Evolutionary conservation across 2,888 invertebrate species (phyloP).

Genomic region (Eurytoma californica): DNA sequence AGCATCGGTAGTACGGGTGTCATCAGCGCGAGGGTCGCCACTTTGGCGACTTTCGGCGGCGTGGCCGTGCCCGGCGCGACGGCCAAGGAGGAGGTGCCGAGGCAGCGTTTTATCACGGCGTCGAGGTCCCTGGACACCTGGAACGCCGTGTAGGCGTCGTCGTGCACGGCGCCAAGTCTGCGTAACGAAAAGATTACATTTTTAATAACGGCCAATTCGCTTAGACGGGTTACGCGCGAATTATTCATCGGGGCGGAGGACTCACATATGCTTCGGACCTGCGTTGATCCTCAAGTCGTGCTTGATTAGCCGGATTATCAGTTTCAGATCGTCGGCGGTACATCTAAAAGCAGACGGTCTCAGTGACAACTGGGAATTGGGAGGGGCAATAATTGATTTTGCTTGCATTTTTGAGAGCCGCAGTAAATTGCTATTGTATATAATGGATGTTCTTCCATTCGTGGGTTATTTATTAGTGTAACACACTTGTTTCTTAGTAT

Average conservation of each 20-base stretch:
- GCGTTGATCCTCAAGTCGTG: conserved; percentile 95
- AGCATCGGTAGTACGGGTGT: conserved; percentile 96
- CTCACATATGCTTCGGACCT: conserved; percentile 91
- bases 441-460: no score
- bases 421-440: no score
- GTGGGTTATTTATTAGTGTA: no score
- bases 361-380: no score
- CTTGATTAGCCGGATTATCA: conserved; percentile 90
- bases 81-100: conserved; percentile 41
- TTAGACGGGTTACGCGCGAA: no score
- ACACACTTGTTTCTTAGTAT: no score
- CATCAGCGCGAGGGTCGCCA: conserved; percentile 82
- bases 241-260: conserved; percentile 2
- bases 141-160: conserved; percentile 91
- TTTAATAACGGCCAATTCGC: not conserved
- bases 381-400: no score
- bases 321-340: conserved; percentile 89
- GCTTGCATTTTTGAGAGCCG: no score
- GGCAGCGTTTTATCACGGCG: conserved; percentile 80
- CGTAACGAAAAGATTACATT: not conserved
- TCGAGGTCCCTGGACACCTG: conserved; percentile 89
- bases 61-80: not conserved
- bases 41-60: conserved; percentile 55
- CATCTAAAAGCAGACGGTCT: conserved; percentile 76
- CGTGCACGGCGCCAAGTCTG: conserved; percentile 88